A percentile compares a stretch with the other conserved stretches of the same genome.
Conservation (phyloP, 1,140 invertebrate species). For the Mylabris phalerata region DNA sequence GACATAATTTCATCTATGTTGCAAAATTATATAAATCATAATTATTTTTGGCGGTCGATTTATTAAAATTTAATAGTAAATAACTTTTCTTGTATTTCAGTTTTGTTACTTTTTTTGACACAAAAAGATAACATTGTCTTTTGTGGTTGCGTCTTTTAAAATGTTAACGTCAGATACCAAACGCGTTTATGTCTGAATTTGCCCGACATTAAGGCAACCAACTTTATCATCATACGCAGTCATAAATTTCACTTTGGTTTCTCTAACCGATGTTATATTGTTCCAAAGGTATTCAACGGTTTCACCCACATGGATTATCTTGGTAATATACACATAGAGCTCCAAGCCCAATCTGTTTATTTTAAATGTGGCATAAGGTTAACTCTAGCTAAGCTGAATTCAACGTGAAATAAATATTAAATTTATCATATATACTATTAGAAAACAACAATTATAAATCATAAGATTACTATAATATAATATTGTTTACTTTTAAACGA, state of each 20-base stretch:
- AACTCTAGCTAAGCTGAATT: background rate
- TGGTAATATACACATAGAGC: slow-evolving; percentile 4
- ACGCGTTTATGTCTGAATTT: slow-evolving; percentile 14
- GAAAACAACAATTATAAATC: too few species aligned
- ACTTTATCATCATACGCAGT: slow-evolving; percentile 12
- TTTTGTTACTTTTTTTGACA: background rate
- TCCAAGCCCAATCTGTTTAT: slow-evolving; percentile 7
- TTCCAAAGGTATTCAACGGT: slow-evolving; percentile 15
- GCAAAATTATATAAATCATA: too few species aligned
- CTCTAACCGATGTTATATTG: slow-evolving; percentile 14
- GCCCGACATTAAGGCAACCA: slow-evolving; percentile 12
- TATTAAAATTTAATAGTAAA: too few species aligned
- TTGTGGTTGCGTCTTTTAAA: slow-evolving; percentile 12
- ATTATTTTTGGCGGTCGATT: too few species aligned
- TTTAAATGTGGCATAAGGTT: slow-evolving; percentile 8
- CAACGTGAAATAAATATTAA: slow-evolving; percentile 13
- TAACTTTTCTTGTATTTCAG: too few species aligned
- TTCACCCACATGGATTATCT: slow-evolving; percentile 16
- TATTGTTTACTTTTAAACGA: too few species aligned
- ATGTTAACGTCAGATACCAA: slow-evolving; percentile 14
- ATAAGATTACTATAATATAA: too few species aligned
- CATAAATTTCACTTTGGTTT: slow-evolving; percentile 17
- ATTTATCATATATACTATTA: slow-evolving; percentile 8
- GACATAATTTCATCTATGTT: too few species aligned
- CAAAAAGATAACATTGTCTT: slow-evolving; percentile 14